These are phyloP conservation scores for Saccostrea cuccullata DNA, from an alignment of 1,140 invertebrate genomes.

Conservation along the genomic window DNA sequence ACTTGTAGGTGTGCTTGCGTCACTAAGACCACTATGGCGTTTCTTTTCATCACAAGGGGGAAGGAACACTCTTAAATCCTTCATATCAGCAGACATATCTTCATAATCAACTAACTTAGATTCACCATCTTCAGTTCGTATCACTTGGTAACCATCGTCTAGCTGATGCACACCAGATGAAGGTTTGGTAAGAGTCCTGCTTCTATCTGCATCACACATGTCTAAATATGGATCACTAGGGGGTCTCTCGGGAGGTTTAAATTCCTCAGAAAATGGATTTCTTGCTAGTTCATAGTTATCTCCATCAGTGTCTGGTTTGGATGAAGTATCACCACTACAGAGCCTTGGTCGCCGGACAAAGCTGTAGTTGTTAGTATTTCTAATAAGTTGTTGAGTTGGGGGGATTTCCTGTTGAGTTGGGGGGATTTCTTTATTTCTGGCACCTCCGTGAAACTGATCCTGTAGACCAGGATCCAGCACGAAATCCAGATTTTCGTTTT, in stretches of 20 bases:
- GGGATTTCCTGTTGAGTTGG: background rate
- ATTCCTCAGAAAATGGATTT: background rate
- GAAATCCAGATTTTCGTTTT: background rate
- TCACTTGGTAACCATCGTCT: conserved; percentile 39
- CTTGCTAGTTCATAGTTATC: background rate
- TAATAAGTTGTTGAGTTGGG: background rate
- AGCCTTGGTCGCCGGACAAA: background rate
- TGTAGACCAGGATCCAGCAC: background rate
- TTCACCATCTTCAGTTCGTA: background rate
- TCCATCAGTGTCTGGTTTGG: background rate
- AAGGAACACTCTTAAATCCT: background rate
- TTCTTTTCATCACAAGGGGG: background rate
- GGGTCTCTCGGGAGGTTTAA: background rate
- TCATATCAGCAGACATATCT: background rate
- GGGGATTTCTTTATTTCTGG: background rate
- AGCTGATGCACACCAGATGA: background rate
- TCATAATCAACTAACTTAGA: background rate
- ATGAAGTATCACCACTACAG: background rate
- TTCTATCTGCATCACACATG: background rate
- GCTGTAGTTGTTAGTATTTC: background rate
- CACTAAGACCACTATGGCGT: background rate
- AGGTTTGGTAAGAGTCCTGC: background rate
- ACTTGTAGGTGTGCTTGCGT: background rate
- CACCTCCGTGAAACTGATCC: background rate
- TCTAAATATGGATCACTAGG: background rate